A percentile compares a stretch with the other conserved stretches of the same genome.
Conservation (phyloP, 2,113 vertebrate species). For the Phocoena phocoena region DNA sequence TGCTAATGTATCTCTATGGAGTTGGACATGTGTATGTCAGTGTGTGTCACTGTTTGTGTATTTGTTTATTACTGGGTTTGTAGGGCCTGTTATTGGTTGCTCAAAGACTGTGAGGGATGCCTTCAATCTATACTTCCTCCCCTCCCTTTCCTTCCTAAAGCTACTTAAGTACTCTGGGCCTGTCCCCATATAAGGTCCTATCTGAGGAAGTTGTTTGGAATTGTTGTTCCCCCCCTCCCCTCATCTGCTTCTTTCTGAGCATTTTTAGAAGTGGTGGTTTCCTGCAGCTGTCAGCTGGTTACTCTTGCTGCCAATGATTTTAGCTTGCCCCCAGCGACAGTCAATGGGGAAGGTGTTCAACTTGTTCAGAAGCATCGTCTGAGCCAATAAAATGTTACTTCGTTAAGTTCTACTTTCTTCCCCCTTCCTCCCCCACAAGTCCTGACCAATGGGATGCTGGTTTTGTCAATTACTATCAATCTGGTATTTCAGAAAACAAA, state of each 20-base stretch:
- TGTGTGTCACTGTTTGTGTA: neutral
- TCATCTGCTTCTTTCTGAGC: neutral
- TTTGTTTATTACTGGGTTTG: neutral
- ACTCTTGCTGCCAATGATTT: constrained; percentile 39
- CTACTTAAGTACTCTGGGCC: neutral
- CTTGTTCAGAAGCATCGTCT: constrained; percentile 43
- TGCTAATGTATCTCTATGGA: neutral
- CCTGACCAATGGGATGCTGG: neutral
- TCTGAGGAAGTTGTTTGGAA: neutral
- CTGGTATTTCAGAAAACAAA: constrained; percentile 4
- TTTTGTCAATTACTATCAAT: constrained; percentile 7
- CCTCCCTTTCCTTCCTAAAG: neutral
- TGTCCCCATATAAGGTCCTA: constrained; percentile 41
- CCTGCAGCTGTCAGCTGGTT: constrained; percentile 48
- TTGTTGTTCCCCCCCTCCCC: neutral
- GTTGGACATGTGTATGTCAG: neutral
- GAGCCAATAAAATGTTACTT: constrained; percentile 40
- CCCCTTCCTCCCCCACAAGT: neutral
- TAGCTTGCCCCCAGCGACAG: constrained; percentile 48
- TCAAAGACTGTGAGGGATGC: neutral
- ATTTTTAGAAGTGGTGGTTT: constrained; percentile 61
- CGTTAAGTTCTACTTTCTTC: neutral
- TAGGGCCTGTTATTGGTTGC: neutral
- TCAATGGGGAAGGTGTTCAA: neutral
- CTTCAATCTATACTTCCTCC: neutral